phyloP scores from a whole-genome alignment of 2,113 vertebrate species.

The Epinephelus lanceolatus region DNA sequence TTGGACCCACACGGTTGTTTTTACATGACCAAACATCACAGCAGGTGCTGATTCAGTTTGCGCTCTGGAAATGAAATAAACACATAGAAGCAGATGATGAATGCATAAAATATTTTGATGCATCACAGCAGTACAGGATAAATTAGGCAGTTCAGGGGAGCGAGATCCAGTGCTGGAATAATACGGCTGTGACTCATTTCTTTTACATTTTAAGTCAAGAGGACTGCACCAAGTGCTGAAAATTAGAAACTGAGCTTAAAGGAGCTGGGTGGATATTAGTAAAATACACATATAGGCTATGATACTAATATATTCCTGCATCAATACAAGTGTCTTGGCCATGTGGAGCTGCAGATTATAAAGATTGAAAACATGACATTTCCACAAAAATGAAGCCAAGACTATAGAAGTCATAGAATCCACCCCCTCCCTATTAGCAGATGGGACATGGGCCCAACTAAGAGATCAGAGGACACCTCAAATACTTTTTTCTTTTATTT shows the following conservation, averaged over 20 bases:
- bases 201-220: neutral
- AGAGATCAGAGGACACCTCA: too few relatives aligned
- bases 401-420: too few relatives aligned
- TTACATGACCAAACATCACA: conserved; percentile 35
- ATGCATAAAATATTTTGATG: conserved; percentile 30
- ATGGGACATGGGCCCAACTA: too few relatives aligned
- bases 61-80: conserved; percentile 38
- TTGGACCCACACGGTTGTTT: conserved; percentile 22
- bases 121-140: conserved; percentile 5
- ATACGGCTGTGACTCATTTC: neutral
- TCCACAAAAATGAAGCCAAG: too few relatives aligned
- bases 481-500: too few relatives aligned
- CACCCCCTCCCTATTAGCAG: too few relatives aligned
- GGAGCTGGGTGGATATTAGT: neutral
- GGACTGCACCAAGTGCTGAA: neutral
- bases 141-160: neutral
- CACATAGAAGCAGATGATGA: conserved; percentile 39
- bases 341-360: neutral
- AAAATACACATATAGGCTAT: neutral
- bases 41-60: conserved; percentile 50
- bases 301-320: neutral
- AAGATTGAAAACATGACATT: neutral
- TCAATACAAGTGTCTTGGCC: neutral
- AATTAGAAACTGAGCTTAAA: neutral
- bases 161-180: neutral